Conservation (phyloP, 2,797 vertebrate genomes). For the Notolepis coatsorum region DNA sequence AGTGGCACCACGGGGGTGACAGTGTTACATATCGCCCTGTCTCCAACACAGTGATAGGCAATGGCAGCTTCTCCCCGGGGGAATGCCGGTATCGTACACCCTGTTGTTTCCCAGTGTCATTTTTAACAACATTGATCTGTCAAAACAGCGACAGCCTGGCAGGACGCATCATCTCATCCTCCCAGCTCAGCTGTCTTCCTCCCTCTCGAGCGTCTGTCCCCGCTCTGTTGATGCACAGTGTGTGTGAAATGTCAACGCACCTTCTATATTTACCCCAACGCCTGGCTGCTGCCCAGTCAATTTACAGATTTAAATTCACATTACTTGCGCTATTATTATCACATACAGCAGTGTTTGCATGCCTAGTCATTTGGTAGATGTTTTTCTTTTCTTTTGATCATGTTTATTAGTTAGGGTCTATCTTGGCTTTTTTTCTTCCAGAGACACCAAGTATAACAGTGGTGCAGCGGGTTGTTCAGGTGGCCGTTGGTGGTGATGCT, state of each 20-base stretch:
- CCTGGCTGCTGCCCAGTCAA: background rate
- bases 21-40: slow-evolving; percentile 20
- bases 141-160: slow-evolving; percentile 27
- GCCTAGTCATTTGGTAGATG: background rate
- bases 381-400: background rate
- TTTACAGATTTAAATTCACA: background rate
- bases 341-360: background rate
- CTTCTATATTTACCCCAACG: slow-evolving; percentile 23
- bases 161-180: slow-evolving; percentile 33
- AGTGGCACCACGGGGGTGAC: slow-evolving; percentile 3
- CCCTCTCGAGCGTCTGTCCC: slow-evolving; percentile 10
- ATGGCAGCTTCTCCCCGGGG: slow-evolving; percentile 54
- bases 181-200: slow-evolving; percentile 37
- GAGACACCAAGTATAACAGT: slow-evolving; percentile 82
- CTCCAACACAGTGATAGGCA: slow-evolving; percentile 43
- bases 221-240: slow-evolving; percentile 17
- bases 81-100: slow-evolving; percentile 26
- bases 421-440: slow-evolving; percentile 8
- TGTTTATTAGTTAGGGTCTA: background rate
- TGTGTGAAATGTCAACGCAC: slow-evolving; percentile 15
- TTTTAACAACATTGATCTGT: slow-evolving; percentile 65
- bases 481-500: slow-evolving; percentile 82
- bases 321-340: slow-evolving; percentile 5
- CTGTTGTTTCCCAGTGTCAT: slow-evolving; percentile 45
- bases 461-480: slow-evolving; percentile 72